phyloP scores from a whole-genome alignment of 2,888 invertebrate species.

The Tinea pellionella region DNA sequence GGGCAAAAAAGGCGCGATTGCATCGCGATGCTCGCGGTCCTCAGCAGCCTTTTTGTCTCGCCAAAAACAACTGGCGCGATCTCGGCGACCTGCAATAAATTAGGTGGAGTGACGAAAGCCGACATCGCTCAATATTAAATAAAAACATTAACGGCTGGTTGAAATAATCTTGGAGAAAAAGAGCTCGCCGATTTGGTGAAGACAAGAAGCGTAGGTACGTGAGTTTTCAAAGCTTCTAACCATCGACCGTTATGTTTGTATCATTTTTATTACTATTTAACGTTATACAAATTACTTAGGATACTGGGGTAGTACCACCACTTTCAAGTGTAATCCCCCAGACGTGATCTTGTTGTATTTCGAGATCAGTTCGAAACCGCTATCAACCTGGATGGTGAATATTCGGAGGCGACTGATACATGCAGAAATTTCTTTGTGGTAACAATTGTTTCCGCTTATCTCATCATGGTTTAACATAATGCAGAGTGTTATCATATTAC shows the following conservation, averaged over 20 bases:
- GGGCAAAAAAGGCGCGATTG: conserved; percentile 44
- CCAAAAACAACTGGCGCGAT: conserved; percentile 51
- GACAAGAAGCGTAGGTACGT: conserved; percentile 26
- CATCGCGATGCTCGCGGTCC: conserved; percentile 35
- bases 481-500: no score
- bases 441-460: no score
- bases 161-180: conserved; percentile 60
- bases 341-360: no score
- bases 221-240: background rate
- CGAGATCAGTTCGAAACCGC: no score
- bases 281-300: no score
- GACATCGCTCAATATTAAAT: conserved; percentile 65
- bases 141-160: conserved; percentile 60
- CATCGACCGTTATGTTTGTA: background rate
- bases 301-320: no score
- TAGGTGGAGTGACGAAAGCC: conserved; percentile 56
- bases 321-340: no score
- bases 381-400: no score
- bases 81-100: conserved; percentile 56
- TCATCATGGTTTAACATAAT: no score
- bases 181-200: conserved; percentile 58
- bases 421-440: no score
- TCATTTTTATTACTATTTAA: no score
- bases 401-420: no score
- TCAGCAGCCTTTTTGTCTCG: conserved; percentile 43